Evolutionary conservation across 2,113 vertebrate species (phyloP), one percentile per base, ranked within the genome.

Genomic region (Sinocyclocheilus grahami): DNA sequence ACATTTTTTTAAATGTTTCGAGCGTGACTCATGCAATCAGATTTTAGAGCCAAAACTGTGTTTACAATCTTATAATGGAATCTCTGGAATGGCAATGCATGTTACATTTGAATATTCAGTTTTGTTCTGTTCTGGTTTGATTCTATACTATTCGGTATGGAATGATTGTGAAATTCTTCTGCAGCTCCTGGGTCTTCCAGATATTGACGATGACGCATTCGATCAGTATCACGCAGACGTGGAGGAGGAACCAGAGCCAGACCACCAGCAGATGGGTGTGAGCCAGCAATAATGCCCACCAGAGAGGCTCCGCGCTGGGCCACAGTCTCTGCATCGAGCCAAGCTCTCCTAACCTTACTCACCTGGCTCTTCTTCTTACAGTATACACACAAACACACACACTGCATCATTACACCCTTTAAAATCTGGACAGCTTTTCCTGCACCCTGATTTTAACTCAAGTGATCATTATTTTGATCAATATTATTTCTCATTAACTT

Each of bases 221-320:
- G 97, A 99, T 94, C 97, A 98, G 86, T 99, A 98, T 93, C 97
- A 97, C n/a, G 96, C 97, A n/a, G 97, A 98, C 33, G 96, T 98
- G 94, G 98, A 99, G 92, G 98, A 98, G 86, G 98, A 98, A 90
- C 96, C 98, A 5, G 98, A 98, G 93, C 95, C 97, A 0, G 98
- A 99, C 96, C 98, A 98, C 94, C 97, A 98, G 93, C 97, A 98
- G 92, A 99, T 99, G 98, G 97, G 98, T 90, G 96, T 99, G 95
- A 99, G 98, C 93, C 97, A 99, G 95, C 97, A 98, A 97, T 97
- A 94, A 95, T 93, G 79, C 81, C 89, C 87, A 53, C 5, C 30
- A 39, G 89, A 51, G 89, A 89, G 85, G 80, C 86, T 80, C 83
- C 63, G 84, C 87, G 82, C 82, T 65, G 85, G 88, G 87, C 62